phyloP scores from a whole-genome alignment of 1,140 invertebrate species.

The Triops longicaudatus region DNA sequence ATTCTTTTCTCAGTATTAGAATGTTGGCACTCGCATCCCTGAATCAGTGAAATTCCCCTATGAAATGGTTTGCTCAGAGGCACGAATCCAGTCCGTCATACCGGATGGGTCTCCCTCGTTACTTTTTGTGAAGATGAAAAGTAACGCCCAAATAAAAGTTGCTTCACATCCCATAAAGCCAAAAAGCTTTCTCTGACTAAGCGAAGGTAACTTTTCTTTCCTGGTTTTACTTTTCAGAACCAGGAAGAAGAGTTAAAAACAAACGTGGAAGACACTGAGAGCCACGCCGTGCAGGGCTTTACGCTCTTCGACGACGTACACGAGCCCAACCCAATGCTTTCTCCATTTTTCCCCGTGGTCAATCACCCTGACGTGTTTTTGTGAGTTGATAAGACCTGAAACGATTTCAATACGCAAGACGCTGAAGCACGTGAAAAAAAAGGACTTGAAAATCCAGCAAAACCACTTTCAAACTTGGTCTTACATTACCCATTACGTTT shows the following conservation, averaged over 20 bases:
- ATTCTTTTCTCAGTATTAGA: no score
- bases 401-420: background rate
- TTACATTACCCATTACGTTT: background rate
- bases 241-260: background rate
- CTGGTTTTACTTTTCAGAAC: constrained; percentile 12
- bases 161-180: background rate
- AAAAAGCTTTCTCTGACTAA: background rate
- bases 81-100: no score
- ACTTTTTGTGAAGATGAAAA: no score
- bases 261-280: background rate
- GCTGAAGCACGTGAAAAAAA: background rate
- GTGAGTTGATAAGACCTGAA: no score
- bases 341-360: background rate
- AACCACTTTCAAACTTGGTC: background rate
- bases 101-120: no score
- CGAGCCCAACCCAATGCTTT: background rate
- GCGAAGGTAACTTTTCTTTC: background rate
- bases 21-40: no score
- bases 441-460: background rate
- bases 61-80: no score
- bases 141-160: background rate
- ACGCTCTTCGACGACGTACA: background rate
- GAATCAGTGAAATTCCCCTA: no score
- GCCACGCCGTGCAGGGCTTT: background rate
- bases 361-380: background rate